Evolutionary conservation across 2,888 invertebrate genomes (phyloP).

Genomic region (Troides aeacus): DNA sequence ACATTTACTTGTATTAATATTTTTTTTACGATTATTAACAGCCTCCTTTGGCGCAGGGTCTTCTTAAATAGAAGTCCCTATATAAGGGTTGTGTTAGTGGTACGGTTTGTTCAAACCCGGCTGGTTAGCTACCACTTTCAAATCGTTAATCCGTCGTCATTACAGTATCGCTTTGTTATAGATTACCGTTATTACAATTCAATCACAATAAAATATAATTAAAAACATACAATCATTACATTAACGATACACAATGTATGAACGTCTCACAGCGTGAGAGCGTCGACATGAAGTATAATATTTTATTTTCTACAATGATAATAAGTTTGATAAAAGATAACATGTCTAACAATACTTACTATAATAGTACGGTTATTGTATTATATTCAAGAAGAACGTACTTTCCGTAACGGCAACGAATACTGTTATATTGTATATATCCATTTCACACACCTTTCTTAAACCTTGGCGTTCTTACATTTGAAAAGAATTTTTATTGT

Average conservation of each 20-base stretch:
- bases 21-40: no score
- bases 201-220: conserved; percentile 3
- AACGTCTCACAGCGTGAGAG: not conserved
- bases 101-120: no score
- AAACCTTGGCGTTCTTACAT: not conserved
- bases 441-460: not conserved
- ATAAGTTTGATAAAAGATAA: not conserved
- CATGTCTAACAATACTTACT: not conserved
- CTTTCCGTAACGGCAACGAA: not conserved
- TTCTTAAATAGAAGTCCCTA: no score
- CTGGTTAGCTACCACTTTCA: no score
- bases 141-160: no score
- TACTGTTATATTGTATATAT: not conserved
- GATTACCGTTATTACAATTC: not conserved
- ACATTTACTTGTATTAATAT: no score
- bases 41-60: no score
- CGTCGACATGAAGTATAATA: not conserved
- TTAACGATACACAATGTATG: not conserved
- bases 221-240: conserved; percentile 2
- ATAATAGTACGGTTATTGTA: not conserved
- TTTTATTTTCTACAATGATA: not conserved
- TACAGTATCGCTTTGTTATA: no score
- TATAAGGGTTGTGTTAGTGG: no score
- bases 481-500: not conserved
- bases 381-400: not conserved